Conservation (phyloP, 2,113 vertebrate species). For the Hypomesus transpacificus region DNA sequence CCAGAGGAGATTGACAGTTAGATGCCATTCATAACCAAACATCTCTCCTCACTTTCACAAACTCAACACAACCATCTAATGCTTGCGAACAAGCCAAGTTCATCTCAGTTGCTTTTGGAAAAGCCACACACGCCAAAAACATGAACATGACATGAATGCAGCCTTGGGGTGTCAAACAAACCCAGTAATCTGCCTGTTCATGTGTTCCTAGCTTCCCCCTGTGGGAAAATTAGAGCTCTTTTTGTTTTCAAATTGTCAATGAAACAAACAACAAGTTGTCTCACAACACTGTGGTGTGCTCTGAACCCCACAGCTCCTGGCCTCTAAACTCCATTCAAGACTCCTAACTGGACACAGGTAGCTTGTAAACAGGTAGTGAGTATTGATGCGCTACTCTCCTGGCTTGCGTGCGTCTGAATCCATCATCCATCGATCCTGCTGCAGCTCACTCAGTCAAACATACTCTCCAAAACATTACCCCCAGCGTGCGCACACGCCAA, state of each 20-base stretch:
- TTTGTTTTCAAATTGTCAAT: no score
- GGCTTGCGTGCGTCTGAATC: no score
- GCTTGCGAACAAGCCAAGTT: not conserved
- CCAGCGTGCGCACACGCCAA: no score
- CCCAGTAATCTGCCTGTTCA: slow-evolving; percentile 9
- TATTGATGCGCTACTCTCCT: no score
- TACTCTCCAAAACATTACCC: not conserved
- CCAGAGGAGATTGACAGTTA: slow-evolving; percentile 27
- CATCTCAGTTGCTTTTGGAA: not conserved
- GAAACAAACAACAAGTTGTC: no score
- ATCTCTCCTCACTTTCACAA: not conserved
- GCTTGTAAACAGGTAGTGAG: no score
- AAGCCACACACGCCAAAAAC: not conserved
- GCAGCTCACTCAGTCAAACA: not conserved
- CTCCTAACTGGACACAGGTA: no score
- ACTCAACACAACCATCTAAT: not conserved
- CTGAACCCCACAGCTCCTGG: no score
- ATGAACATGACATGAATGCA: slow-evolving; percentile 21
- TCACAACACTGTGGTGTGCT: no score
- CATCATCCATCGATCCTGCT: no score
- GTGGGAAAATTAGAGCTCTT: slow-evolving; percentile 8
- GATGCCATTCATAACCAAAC: slow-evolving; percentile 30
- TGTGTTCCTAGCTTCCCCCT: slow-evolving; percentile 4
- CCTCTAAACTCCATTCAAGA: no score
- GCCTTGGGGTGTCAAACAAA: slow-evolving; percentile 20